phyloP scores from a whole-genome alignment of 2,797 vertebrate species.

The Bradypus variegatus region DNA sequence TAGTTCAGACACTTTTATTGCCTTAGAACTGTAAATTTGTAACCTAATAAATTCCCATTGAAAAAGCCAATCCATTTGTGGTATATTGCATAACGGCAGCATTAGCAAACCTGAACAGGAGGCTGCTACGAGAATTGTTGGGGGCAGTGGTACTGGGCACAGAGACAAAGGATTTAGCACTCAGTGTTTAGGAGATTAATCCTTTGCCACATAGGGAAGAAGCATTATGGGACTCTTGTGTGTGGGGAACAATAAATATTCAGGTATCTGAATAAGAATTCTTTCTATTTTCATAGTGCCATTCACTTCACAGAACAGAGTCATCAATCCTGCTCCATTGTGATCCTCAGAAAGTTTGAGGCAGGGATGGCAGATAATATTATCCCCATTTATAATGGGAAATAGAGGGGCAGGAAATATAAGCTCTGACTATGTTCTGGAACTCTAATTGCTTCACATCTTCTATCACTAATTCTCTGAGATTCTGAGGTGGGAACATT shows the following conservation, averaged over 20 bases:
- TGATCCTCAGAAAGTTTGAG: neutral
- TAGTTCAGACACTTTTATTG: too few species aligned
- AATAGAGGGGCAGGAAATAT: neutral
- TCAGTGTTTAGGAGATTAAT: neutral
- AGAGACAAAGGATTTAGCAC: rapidly evolving
- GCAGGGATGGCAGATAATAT: too few species aligned
- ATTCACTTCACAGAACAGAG: neutral
- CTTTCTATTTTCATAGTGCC: neutral
- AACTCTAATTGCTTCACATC: neutral
- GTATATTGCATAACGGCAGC: too few species aligned
- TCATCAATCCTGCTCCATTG: neutral
- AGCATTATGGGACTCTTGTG: neutral
- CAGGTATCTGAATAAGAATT: neutral
- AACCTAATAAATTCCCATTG: too few species aligned
- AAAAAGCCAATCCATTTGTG: too few species aligned
- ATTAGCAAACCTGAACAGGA: neutral
- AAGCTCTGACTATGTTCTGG: neutral
- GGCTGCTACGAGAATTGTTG: neutral
- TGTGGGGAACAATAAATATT: neutral
- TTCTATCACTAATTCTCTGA: too few species aligned
- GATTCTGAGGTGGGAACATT: rapidly evolving
- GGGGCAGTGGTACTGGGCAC: neutral
- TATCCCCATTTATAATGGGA: neutral
- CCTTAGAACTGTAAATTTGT: too few species aligned
- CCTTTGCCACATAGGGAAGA: neutral